phyloP scores from a whole-genome alignment of 2,888 invertebrate genomes.

The Celastrina argiolus region DNA sequence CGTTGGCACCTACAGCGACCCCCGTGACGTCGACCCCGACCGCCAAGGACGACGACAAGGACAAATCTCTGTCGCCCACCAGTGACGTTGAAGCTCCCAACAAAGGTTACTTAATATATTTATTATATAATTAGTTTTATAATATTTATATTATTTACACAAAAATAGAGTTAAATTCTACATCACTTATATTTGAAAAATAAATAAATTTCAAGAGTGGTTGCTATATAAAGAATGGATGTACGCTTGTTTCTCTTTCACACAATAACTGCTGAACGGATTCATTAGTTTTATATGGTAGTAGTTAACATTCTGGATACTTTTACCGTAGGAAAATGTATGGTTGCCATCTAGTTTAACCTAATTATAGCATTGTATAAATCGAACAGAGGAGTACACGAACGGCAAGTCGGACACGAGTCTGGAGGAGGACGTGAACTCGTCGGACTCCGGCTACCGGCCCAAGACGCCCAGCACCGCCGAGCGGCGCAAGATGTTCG shows the following conservation, averaged over 20 bases:
- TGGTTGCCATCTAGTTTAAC: not conserved
- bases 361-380: not conserved
- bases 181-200: too few relatives aligned
- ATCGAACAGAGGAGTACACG: constrained; percentile 60
- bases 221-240: too few relatives aligned
- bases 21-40: constrained; percentile 49
- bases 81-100: constrained; percentile 62
- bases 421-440: constrained; percentile 79
- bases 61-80: constrained; percentile 73
- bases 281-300: too few relatives aligned
- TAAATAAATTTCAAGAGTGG: too few relatives aligned
- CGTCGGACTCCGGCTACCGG: constrained; percentile 81
- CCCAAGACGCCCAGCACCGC: constrained; percentile 88
- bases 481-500: constrained; percentile 86
- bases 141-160: too few relatives aligned
- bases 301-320: too few relatives aligned
- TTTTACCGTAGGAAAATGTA: too few relatives aligned
- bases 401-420: constrained; percentile 81
- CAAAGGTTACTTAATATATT: constrained; percentile 59
- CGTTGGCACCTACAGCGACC: constrained; percentile 44
- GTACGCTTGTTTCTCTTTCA: too few relatives aligned
- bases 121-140: too few relatives aligned
- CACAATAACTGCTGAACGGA: too few relatives aligned
- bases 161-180: too few relatives aligned
- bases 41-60: constrained; percentile 58